A percentile compares a stretch with the other conserved stretches of the same genome.
Evolutionary conservation across 2,888 invertebrate species (phyloP).

Genomic region (Zeuzera pyrina): DNA sequence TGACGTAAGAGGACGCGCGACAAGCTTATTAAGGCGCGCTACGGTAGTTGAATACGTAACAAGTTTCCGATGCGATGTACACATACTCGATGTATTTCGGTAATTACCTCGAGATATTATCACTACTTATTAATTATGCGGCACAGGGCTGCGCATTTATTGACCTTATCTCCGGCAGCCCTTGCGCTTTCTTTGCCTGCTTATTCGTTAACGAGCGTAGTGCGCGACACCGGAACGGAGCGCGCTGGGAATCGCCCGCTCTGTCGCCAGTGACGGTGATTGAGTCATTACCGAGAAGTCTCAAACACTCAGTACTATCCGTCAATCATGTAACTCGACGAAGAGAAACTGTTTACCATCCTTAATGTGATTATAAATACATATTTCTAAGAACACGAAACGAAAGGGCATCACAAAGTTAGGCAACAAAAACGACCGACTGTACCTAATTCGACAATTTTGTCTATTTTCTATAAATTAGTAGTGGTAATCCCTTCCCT

Average conservation of each 20-base stretch:
- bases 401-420: too few species aligned
- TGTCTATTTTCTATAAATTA: conserved; percentile 10
- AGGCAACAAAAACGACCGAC: too few species aligned
- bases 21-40: conserved; percentile 29
- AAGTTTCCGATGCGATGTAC: conserved; percentile 34
- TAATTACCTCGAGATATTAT: conserved; percentile 52
- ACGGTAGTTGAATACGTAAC: conserved; percentile 38
- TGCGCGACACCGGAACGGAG: conserved; percentile 44
- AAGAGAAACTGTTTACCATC: conserved; percentile 10
- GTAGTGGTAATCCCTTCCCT: conserved; percentile 1
- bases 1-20: neutral
- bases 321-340: conserved; percentile 14
- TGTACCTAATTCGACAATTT: too few species aligned
- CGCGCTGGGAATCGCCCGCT: conserved; percentile 6
- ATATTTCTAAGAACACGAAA: too few species aligned
- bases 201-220: conserved; percentile 49
- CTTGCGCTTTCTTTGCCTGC: conserved; percentile 46
- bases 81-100: conserved; percentile 38
- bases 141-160: conserved; percentile 56
- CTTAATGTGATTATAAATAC: too few species aligned
- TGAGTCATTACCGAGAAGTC: conserved; percentile 26
- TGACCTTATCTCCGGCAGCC: conserved; percentile 66
- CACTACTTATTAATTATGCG: conserved; percentile 60
- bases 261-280: conserved; percentile 12
- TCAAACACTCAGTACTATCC: conserved; percentile 16